Base-by-base conservation (phyloP, 2,113 vertebrate species). In the Boulengeromyrus knoepffleri region DNA sequence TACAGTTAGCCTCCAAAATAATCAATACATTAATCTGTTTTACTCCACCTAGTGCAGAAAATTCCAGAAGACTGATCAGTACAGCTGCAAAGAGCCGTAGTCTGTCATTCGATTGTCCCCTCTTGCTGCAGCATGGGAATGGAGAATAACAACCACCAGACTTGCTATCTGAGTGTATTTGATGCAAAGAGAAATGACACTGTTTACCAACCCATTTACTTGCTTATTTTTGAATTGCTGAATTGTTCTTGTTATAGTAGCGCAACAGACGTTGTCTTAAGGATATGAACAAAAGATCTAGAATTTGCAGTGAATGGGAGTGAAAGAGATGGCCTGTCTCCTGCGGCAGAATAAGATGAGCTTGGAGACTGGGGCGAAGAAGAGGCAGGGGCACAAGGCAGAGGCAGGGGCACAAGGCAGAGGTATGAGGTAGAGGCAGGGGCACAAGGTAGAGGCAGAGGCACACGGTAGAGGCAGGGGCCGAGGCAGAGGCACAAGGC, bases 51-150 rank as follows among this genome's bases (percentile, higher is more conserved):
- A 50, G n/a, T 50, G 19, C 46, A 86, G 45, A 85, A 80, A 50
- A 86, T n/a, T 27, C 19, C 45, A 86, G 84, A n/a, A 86, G 9
- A 49, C 42, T 46, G 24, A 45, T 84, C 17, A 88, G 89, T 88
- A 91, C 90, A 90, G 92, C 92, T 92, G 90, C 92, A 91, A 53
- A 1, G 89, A 84, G 84, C 56, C 74, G 27, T 90, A 49, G 19
- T 3, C n/a, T 47, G 8, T 85, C 27, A 85, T 46, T 86, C 4
- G 24, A 86, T 86, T 49, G 84, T 50, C 47, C 31, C 31, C 74
- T 42, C 70, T 31, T 39, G 70, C 70, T 80, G 13, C 17, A 80
- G 15, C 46, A 47, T 24, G 46, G 13, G 9, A 50, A 50, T 49
- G 84, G 84, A 86, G 45, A 86, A 86, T 50, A 86, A 86, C 24